phyloP scores from a whole-genome alignment of 1,140 invertebrate species.

The Brachionus plicatilis region DNA sequence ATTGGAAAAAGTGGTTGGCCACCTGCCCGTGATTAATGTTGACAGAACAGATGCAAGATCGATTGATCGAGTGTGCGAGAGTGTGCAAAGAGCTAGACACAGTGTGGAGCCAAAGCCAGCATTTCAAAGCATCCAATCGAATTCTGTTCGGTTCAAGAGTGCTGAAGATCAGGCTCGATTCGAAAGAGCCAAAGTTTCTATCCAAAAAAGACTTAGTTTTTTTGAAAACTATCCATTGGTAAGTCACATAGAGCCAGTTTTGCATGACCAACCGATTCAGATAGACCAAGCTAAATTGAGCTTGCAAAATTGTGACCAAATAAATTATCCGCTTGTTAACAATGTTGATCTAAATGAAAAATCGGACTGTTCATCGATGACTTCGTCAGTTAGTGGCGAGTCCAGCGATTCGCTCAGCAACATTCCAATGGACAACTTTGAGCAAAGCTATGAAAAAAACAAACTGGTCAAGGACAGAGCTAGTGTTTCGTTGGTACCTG shows the following conservation, averaged over 20 bases:
- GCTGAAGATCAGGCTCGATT: background rate
- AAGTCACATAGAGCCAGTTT: background rate
- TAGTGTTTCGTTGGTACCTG: background rate
- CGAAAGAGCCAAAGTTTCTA: background rate
- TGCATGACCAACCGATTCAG: background rate
- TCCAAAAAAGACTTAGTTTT: background rate
- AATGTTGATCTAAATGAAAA: background rate
- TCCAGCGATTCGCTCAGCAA: background rate
- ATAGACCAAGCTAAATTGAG: background rate
- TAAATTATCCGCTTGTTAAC: background rate
- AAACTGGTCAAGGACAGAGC: background rate
- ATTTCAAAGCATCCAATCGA: background rate
- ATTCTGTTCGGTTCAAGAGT: background rate
- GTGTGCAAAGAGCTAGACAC: background rate
- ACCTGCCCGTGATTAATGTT: background rate
- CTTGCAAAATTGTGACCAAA: background rate
- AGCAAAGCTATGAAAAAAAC: background rate
- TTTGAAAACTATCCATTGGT: constrained; percentile 22
- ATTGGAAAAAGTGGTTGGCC: background rate
- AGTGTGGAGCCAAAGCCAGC: background rate
- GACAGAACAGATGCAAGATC: background rate
- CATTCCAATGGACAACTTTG: constrained; percentile 8
- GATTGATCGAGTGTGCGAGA: background rate
- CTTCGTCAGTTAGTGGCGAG: background rate
- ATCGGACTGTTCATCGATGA: background rate